A percentile compares a stretch with the other conserved stretches of the same genome.
Evolutionary conservation across 2,797 vertebrate genomes (phyloP).

Genomic region (Serranus cabrilla): DNA sequence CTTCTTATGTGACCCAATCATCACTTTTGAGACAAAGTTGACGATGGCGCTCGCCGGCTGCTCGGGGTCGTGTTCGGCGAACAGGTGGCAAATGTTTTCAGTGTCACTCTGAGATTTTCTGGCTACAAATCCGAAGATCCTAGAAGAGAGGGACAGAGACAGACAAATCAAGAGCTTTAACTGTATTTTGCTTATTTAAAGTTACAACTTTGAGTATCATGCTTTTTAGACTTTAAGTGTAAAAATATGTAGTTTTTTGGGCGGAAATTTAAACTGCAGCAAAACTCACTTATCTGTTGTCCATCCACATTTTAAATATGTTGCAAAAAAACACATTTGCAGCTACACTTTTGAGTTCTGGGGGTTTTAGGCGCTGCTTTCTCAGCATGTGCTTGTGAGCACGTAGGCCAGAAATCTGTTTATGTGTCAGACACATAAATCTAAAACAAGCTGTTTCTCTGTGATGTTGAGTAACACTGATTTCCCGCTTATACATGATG

Average conservation of each 20-base stretch:
- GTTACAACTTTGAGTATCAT: too few species aligned
- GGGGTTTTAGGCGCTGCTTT: conserved; percentile 52
- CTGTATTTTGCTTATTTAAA: too few species aligned
- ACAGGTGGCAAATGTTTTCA: conserved; percentile 95
- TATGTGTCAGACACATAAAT: conserved; percentile 24
- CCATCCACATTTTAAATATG: not conserved
- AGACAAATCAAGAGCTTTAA: too few species aligned
- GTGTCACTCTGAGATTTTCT: conserved; percentile 94
- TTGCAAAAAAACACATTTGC: not conserved
- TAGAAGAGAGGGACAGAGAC: conserved; percentile 65
- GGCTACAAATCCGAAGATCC: conserved; percentile 96
- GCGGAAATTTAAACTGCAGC: not conserved
- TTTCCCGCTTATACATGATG: not conserved
- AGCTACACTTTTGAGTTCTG: not conserved
- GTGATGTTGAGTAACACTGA: not conserved
- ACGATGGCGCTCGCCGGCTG: conserved; percentile 97
- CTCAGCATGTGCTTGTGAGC: conserved; percentile 80
- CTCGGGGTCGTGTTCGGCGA: conserved; percentile 96
- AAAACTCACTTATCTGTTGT: not conserved
- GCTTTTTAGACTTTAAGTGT: too few species aligned
- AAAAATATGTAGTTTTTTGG: not conserved
- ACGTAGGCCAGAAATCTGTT: conserved; percentile 76
- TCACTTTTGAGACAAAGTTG: conserved; percentile 98
- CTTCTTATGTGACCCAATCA: conserved; percentile 96
- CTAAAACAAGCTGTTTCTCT: not conserved